phyloP scores from a whole-genome alignment of 2,797 vertebrate genomes.

The Setipinna tenuifilis region DNA sequence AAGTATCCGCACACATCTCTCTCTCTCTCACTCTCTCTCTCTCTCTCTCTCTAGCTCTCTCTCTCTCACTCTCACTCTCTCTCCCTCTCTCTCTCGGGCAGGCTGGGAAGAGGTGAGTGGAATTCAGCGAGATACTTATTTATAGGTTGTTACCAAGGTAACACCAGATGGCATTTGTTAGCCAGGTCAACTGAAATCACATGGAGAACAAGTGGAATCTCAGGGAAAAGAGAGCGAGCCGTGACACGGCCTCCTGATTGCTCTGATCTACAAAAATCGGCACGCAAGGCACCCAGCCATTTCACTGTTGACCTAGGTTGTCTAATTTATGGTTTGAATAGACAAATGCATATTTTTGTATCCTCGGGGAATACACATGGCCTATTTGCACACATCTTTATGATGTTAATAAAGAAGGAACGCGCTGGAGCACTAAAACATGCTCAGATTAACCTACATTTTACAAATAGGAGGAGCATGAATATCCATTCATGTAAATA shows the following conservation, averaged over 20 bases:
- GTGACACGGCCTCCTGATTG: not conserved
- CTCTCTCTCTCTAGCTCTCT: no score
- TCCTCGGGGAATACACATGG: not conserved
- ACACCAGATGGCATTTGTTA: conserved; percentile 20
- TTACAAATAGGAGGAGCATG: not conserved
- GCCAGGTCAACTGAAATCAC: conserved; percentile 21
- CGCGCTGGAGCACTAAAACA: not conserved
- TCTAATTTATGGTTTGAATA: not conserved
- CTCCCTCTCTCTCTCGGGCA: not conserved
- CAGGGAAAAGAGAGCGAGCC: not conserved
- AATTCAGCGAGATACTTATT: conserved; percentile 15
- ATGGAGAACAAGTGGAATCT: not conserved
- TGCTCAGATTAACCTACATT: conserved; percentile 6
- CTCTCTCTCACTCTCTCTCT: no score
- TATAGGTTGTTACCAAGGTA: conserved; percentile 20
- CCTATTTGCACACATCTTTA: not conserved
- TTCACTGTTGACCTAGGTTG: not conserved
- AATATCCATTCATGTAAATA: not conserved
- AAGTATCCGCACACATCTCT: not conserved
- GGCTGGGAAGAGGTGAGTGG: conserved; percentile 3
- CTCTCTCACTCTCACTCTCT: no score
- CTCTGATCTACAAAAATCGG: not conserved
- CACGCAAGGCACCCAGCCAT: not conserved
- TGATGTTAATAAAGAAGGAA: not conserved
- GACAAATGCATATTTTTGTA: not conserved